Evolutionary conservation across 1,140 invertebrate genomes (phyloP).

Genomic region (Phymastichus coffea): DNA sequence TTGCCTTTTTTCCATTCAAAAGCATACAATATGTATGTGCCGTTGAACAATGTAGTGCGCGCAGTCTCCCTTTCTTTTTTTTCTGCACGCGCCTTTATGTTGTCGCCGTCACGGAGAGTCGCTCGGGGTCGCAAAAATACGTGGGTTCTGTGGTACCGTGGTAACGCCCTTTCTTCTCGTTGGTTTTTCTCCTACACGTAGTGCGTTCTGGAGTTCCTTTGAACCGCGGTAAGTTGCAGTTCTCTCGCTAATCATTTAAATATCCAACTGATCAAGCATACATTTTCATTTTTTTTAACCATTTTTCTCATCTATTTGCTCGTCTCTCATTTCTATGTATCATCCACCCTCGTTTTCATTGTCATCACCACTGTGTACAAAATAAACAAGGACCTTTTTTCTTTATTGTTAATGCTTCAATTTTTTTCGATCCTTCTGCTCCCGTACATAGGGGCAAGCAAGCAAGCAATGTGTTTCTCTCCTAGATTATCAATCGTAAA

Average conservation of each 20-base stretch:
- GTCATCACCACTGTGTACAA: constrained; percentile 16
- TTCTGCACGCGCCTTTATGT: constrained; percentile 35
- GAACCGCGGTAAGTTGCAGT: constrained; percentile 92
- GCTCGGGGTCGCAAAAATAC: constrained; percentile 27
- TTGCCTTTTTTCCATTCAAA: too few species aligned
- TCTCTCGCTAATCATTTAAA: constrained; percentile 58
- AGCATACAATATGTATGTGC: too few species aligned
- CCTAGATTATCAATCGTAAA: constrained; percentile 26
- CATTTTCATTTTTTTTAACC: too few species aligned
- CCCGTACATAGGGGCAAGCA: too few species aligned
- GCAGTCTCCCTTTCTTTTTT: constrained; percentile 21
- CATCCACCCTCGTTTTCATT: constrained; percentile 4
- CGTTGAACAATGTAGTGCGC: too few species aligned
- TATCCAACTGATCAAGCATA: constrained; percentile 52
- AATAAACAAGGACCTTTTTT: too few species aligned
- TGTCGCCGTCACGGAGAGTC: constrained; percentile 2
- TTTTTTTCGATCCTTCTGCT: too few species aligned
- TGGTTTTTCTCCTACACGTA: constrained; percentile 66
- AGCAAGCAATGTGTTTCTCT: too few species aligned
- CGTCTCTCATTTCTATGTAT: constrained; percentile 31
- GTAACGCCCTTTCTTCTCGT: constrained; percentile 61
- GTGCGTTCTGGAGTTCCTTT: constrained; percentile 96
- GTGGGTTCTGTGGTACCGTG: constrained; percentile 53
- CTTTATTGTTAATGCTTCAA: too few species aligned
- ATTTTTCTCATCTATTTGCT: constrained; percentile 47